Evolutionary conservation across 2,797 vertebrate genomes (phyloP).

Genomic region (Coranthus polyacanthus): DNA sequence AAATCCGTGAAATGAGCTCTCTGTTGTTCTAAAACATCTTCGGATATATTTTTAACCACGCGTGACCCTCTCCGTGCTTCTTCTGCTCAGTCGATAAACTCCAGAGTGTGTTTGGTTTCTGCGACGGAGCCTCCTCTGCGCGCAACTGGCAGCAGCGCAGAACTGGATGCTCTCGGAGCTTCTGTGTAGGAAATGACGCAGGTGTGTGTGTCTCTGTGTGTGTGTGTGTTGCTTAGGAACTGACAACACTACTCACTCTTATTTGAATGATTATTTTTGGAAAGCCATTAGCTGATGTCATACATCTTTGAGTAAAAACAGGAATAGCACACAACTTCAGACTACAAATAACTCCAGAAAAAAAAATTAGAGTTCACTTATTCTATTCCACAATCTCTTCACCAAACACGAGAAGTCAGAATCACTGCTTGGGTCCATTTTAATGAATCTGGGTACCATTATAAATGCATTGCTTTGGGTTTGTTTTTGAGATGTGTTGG

Average conservation of each 20-base stretch:
- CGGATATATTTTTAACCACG: not conserved
- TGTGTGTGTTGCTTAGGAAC: constrained; percentile 80
- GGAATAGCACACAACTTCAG: no score
- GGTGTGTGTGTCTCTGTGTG: constrained; percentile 47
- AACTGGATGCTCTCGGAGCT: constrained; percentile 35
- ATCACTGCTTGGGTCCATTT: not conserved
- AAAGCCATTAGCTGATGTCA: constrained; percentile 59
- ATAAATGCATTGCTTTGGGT: not conserved
- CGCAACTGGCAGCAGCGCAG: constrained; percentile 36
- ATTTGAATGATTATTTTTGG: constrained; percentile 58
- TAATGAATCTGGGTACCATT: not conserved
- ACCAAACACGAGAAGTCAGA: not conserved
- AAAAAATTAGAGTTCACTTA: not conserved
- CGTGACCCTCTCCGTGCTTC: not conserved
- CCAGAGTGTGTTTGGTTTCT: not conserved
- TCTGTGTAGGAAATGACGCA: constrained; percentile 84
- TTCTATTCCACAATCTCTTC: not conserved
- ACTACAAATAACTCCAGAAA: not conserved
- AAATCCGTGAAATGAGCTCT: not conserved
- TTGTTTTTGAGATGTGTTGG: not conserved
- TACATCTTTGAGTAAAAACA: constrained; percentile 24
- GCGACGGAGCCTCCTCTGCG: constrained; percentile 17
- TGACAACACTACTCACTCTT: constrained; percentile 58
- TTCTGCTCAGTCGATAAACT: constrained; percentile 7
- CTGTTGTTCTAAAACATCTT: not conserved